These are phyloP conservation scores for Cataglyphis altisquamis DNA, from an alignment of 2,888 invertebrate genomes.

Conservation along the genomic window DNA sequence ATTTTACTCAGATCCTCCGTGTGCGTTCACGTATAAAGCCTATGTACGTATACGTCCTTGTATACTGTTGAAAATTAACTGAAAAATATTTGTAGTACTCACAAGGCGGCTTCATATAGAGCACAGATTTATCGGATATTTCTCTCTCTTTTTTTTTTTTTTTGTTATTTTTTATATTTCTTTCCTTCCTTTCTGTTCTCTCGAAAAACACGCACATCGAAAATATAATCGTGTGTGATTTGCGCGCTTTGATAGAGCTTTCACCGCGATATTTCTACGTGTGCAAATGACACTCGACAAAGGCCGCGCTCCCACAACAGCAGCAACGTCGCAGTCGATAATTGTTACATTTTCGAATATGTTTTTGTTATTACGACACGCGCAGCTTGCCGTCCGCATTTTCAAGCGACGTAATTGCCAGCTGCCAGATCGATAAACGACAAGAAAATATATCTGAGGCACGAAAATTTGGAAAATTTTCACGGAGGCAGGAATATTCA, in stretches of 20 bases:
- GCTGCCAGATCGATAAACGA: conserved; percentile 17
- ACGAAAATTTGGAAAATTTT: background rate
- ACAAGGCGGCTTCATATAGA: background rate
- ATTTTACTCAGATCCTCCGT: conserved; percentile 28
- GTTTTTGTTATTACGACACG: conserved; percentile 51
- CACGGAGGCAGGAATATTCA: background rate
- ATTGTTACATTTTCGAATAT: conserved; percentile 49
- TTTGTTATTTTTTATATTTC: background rate
- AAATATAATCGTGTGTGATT: conserved; percentile 48
- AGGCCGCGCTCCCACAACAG: conserved; percentile 13
- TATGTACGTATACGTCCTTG: background rate
- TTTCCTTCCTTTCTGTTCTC: background rate
- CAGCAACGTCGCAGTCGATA: conserved; percentile 46
- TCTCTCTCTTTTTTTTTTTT: background rate
- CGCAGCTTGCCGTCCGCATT: conserved; percentile 27
- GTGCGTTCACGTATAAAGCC: background rate
- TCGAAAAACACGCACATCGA: background rate
- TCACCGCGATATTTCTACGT: conserved; percentile 46
- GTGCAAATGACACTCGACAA: conserved; percentile 54
- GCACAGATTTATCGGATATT: conserved; percentile 10
- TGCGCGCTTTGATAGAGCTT: conserved; percentile 51
- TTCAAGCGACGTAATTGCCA: conserved; percentile 37
- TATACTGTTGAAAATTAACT: conserved; percentile 9
- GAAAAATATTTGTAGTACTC: conserved; percentile 4
- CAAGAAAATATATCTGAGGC: background rate